A percentile compares a stretch with the other conserved stretches of the same genome.
Evolutionary conservation across 2,113 vertebrate genomes (phyloP).

Genomic region (Probosciger aterrimus): DNA sequence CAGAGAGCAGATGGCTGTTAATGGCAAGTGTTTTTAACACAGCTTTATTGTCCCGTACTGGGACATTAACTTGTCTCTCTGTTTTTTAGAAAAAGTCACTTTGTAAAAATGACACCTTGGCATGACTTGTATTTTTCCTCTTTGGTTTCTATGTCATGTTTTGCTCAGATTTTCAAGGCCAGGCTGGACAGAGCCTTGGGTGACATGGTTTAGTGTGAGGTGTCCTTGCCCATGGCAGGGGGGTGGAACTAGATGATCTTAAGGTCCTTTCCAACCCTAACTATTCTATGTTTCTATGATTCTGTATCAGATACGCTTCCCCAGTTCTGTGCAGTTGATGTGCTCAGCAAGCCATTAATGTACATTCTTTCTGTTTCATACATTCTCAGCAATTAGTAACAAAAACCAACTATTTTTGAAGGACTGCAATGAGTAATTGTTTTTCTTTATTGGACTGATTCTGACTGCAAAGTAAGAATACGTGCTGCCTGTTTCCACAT

Average conservation of each 20-base stretch:
- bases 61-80: slow-evolving; percentile 52
- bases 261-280: too few relatives aligned
- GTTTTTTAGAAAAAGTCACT: slow-evolving; percentile 68
- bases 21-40: slow-evolving; percentile 70
- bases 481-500: slow-evolving; percentile 14
- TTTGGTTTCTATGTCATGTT: neutral
- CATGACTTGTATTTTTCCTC: slow-evolving; percentile 16
- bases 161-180: too few relatives aligned
- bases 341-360: neutral
- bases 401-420: neutral
- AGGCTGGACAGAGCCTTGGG: too few relatives aligned
- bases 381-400: neutral
- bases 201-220: too few relatives aligned
- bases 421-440: neutral
- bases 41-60: slow-evolving; percentile 67
- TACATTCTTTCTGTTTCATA: slow-evolving; percentile 13
- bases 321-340: neutral
- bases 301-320: neutral
- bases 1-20: slow-evolving; percentile 69
- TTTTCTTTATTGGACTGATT: neutral
- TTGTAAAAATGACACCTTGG: slow-evolving; percentile 65
- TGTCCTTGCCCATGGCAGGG: too few relatives aligned
- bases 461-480: slow-evolving; percentile 28
- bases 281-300: too few relatives aligned
- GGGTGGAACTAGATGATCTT: too few relatives aligned